phyloP scores from a whole-genome alignment of 2,113 vertebrate genomes.

The Tychaedon coryphoeus region DNA sequence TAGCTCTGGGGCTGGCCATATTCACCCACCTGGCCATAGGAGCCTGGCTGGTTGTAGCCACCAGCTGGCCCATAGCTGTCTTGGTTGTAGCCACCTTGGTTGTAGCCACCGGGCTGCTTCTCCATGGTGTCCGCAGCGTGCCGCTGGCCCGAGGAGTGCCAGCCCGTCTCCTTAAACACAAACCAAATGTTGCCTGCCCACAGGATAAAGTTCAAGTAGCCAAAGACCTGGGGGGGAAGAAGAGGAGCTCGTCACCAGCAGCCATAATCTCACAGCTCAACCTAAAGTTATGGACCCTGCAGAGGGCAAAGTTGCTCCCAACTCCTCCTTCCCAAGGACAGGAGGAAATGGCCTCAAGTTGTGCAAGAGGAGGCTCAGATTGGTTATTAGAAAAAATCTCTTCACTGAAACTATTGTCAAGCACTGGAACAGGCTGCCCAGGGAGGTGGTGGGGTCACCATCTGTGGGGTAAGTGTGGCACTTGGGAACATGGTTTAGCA shows the following conservation, averaged over 20 bases:
- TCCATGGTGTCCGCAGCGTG: conserved; percentile 79
- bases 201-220: conserved; percentile 97
- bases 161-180: conserved; percentile 97
- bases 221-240: conserved; percentile 83
- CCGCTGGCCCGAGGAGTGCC: conserved; percentile 88
- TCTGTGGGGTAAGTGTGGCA: background rate
- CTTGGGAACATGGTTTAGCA: background rate
- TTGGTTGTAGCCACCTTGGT: conserved; percentile 85
- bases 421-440: background rate
- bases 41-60: conserved; percentile 77
- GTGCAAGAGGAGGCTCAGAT: background rate
- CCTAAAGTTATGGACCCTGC: accelerated
- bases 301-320: background rate
- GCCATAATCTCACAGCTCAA: accelerated
- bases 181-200: conserved; percentile 99
- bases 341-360: background rate
- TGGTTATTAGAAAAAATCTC: background rate
- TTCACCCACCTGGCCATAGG: conserved; percentile 78
- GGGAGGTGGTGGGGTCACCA: background rate
- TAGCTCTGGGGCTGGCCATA: conserved; percentile 72
- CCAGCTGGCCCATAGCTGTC: conserved; percentile 83
- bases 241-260: background rate
- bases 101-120: conserved; percentile 85
- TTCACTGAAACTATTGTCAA: background rate
- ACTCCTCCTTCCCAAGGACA: background rate